A percentile compares a stretch with the other conserved stretches of the same genome.
These are phyloP conservation scores for Heteronetta atricapilla DNA, from an alignment of 2,113 vertebrate genomes.

Conservation along the genomic window DNA sequence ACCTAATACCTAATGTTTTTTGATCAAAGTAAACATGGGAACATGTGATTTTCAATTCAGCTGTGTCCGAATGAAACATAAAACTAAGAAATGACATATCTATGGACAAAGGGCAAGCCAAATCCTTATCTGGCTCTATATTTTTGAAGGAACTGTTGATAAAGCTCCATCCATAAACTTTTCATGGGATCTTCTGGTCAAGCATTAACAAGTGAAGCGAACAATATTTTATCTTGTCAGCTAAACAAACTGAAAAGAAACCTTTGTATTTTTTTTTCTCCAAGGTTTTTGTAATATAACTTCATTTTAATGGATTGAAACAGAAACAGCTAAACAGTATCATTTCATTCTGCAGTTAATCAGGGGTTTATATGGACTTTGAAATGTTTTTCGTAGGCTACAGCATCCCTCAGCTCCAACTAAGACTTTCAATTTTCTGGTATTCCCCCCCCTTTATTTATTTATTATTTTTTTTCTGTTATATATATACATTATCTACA, in stretches of 20 bases:
- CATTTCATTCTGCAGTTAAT: not conserved
- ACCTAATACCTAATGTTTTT: not conserved
- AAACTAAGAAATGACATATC: not conserved
- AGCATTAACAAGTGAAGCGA: not conserved
- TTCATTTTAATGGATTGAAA: not conserved
- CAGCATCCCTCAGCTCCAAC: not conserved
- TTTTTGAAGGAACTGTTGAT: not conserved
- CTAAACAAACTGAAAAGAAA: not conserved
- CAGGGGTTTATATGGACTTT: not conserved
- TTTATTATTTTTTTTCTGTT: not conserved
- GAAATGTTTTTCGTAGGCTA: not conserved
- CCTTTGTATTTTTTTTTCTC: not conserved
- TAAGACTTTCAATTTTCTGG: not conserved
- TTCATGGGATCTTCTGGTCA: not conserved
- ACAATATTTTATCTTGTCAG: not conserved
- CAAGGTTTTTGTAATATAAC: not conserved
- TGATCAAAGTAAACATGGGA: not conserved
- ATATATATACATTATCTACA: not conserved
- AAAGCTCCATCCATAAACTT: not conserved
- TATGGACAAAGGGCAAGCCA: not conserved
- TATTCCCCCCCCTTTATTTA: not conserved
- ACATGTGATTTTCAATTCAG: not conserved
- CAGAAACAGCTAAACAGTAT: not conserved
- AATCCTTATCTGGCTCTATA: not conserved
- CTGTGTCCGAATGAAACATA: not conserved